Conservation (phyloP, 2,888 invertebrate species). For the Scelioninae gen. 2 region DNA sequence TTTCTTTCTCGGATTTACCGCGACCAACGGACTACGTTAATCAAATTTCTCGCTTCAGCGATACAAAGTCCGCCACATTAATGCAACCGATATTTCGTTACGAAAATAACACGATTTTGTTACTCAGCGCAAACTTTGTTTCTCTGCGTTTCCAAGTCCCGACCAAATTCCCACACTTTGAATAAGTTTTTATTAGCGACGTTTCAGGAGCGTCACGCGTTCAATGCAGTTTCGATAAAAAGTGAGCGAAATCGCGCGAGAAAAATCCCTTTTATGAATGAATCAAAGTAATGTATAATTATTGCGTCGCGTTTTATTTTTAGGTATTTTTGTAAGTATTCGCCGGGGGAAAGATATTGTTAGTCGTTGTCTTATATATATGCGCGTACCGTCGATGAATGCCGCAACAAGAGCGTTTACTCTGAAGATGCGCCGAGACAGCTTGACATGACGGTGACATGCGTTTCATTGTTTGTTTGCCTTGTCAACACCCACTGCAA, state of each 20-base stretch:
- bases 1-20: constrained; percentile 56
- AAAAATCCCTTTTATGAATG: too few species aligned
- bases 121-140: too few species aligned
- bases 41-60: constrained; percentile 42
- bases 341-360: constrained; percentile 29
- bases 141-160: constrained; percentile 17
- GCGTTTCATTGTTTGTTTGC: constrained; percentile 69
- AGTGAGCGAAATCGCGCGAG: too few species aligned
- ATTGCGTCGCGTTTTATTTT: constrained; percentile 5
- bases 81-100: too few species aligned
- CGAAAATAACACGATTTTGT: too few species aligned
- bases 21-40: constrained; percentile 53
- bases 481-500: constrained; percentile 59
- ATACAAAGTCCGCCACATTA: too few species aligned
- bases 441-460: constrained; percentile 70
- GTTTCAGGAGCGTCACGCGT: too few species aligned
- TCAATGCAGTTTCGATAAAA: too few species aligned
- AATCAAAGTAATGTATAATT: constrained; percentile 19
- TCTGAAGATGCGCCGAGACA: constrained; percentile 63
- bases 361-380: constrained; percentile 34
- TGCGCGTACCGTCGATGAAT: constrained; percentile 45
- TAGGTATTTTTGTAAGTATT: constrained; percentile 18
- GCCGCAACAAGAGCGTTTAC: constrained; percentile 56
- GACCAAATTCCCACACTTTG: background rate
- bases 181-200: too few species aligned